Evolutionary conservation across 2,888 invertebrate genomes (phyloP).

Genomic region (Cynaeus angustus): DNA sequence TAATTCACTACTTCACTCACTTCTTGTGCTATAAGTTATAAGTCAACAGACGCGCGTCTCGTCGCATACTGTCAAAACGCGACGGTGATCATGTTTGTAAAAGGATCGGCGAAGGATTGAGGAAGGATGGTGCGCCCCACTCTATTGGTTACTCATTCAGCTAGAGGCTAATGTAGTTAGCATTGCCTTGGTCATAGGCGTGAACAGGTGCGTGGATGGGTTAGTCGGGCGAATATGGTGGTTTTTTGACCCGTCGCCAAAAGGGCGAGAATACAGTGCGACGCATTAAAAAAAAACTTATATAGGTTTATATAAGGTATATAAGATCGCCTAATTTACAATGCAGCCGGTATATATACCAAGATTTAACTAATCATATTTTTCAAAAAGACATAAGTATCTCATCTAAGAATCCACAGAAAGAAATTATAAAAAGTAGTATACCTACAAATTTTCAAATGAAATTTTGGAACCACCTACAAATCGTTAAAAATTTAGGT

Average conservation of each 20-base stretch:
- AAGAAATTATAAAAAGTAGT: too few species aligned
- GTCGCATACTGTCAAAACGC: constrained; percentile 57
- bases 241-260: constrained; percentile 1
- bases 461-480: too few species aligned
- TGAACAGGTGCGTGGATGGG: constrained; percentile 41
- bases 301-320: too few species aligned
- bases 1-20: constrained; percentile 7
- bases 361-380: too few species aligned
- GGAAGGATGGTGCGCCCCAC: constrained; percentile 61
- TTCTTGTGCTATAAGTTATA: neutral
- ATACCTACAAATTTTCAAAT: too few species aligned
- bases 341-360: too few species aligned
- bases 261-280: too few species aligned
- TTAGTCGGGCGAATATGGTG: neutral
- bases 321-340: too few species aligned
- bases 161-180: constrained; percentile 68
- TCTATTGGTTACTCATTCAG: constrained; percentile 68
- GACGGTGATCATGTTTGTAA: constrained; percentile 58
- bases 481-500: too few species aligned
- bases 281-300: too few species aligned
- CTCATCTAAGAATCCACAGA: too few species aligned
- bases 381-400: too few species aligned
- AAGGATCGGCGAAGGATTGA: constrained; percentile 60
- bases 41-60: constrained; percentile 42
- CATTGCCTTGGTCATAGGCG: constrained; percentile 67